These are phyloP conservation scores for Tonatia bakeri DNA, from an alignment of 2,113 vertebrate species.

Conservation along the genomic window DNA sequence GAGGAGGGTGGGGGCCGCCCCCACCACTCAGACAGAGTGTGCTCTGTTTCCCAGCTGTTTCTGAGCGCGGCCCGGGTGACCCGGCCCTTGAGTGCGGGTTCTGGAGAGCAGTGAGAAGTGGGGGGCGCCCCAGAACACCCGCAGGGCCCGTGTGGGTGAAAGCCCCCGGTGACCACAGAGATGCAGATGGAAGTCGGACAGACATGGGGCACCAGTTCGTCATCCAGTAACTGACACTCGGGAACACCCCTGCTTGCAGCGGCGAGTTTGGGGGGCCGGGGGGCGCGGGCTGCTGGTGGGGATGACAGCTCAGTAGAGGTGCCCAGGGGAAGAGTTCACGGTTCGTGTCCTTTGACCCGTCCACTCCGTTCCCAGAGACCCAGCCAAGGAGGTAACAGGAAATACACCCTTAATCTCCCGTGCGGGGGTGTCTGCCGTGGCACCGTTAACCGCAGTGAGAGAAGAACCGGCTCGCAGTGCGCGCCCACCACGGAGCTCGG, in stretches of 20 bases:
- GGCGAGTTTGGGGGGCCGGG: neutral
- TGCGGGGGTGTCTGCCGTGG: neutral
- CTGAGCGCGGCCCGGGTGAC: neutral
- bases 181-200: neutral
- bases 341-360: neutral
- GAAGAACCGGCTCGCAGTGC: neutral
- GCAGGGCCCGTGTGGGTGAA: neutral
- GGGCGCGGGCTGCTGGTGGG: neutral
- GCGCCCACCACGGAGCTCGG: neutral
- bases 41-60: neutral
- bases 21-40: too few species aligned
- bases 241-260: neutral
- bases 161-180: neutral
- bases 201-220: neutral
- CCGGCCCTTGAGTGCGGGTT: neutral
- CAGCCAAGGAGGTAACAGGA: neutral
- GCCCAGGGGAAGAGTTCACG: neutral
- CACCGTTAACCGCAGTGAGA: neutral
- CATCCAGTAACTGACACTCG: neutral
- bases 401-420: neutral
- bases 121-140: too few species aligned
- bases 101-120: neutral
- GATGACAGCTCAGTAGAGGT: neutral
- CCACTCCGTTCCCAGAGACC: neutral
- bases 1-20: too few species aligned